phyloP scores from a whole-genome alignment of 2,113 vertebrate genomes.

The Stercorarius parasiticus region DNA sequence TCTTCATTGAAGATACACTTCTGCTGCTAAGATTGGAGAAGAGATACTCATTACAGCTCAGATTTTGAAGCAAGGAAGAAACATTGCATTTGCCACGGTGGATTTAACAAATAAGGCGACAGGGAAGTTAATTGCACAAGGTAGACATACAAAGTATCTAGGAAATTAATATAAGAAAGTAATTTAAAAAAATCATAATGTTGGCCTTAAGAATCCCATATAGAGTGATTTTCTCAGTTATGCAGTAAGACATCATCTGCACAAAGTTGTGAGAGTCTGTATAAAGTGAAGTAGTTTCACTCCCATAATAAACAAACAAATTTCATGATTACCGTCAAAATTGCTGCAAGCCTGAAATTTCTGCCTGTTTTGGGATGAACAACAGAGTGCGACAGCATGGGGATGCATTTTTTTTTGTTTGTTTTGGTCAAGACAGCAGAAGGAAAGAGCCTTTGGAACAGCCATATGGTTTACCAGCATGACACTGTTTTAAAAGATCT shows the following conservation, averaged over 20 bases:
- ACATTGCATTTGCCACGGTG: slow-evolving; percentile 87
- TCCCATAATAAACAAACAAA: background rate
- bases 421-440: background rate
- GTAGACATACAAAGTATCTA: slow-evolving; percentile 92
- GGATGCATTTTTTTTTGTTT: background rate
- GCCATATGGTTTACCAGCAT: background rate
- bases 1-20: slow-evolving; percentile 85
- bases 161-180: slow-evolving; percentile 62
- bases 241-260: background rate
- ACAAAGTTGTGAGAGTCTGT: background rate
- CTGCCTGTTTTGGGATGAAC: background rate
- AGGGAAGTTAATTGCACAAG: slow-evolving; percentile 92
- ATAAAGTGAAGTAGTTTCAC: background rate
- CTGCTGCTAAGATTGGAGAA: slow-evolving; percentile 91
- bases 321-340: background rate
- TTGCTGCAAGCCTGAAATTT: background rate
- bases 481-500: background rate
- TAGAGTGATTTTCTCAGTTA: background rate
- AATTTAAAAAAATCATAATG: background rate
- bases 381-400: background rate
- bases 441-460: background rate
- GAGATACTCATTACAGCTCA: slow-evolving; percentile 91
- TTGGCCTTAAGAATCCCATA: background rate
- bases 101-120: slow-evolving; percentile 90
- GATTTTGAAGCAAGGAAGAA: slow-evolving; percentile 89